A percentile compares a stretch with the other conserved stretches of the same genome.
Conservation (phyloP, 2,113 vertebrate species). For the Semnopithecus entellus region DNA sequence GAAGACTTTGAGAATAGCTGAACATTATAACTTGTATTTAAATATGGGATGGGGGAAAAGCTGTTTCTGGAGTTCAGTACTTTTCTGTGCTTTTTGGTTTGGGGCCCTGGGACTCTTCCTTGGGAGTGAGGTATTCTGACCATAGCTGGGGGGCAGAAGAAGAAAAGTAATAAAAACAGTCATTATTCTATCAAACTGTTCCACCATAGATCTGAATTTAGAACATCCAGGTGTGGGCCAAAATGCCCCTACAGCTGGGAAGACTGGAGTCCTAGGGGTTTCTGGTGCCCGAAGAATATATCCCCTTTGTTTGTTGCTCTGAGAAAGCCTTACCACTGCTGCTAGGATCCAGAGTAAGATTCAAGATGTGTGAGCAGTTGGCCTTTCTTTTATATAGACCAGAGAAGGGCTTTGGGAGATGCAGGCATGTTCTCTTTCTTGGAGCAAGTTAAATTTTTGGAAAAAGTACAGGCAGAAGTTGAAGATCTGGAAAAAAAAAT, state of each 20-base stretch:
- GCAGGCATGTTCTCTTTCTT: background rate
- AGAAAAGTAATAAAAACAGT: background rate
- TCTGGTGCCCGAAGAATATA: background rate
- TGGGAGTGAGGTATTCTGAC: background rate
- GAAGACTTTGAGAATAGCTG: background rate
- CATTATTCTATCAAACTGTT: background rate
- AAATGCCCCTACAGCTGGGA: fast-evolving
- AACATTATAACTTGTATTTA: background rate
- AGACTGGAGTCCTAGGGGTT: too few relatives aligned
- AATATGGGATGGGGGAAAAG: background rate
- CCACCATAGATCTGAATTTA: background rate
- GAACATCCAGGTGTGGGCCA: background rate
- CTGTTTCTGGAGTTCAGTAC: background rate
- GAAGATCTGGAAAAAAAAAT: background rate
- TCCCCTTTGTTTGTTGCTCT: background rate
- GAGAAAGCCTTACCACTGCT: background rate
- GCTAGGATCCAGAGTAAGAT: too few relatives aligned
- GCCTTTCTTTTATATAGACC: background rate
- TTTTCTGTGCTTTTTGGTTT: background rate
- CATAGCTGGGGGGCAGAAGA: too few relatives aligned
- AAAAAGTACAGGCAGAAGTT: background rate
- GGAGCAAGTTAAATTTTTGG: background rate
- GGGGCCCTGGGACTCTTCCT: background rate
- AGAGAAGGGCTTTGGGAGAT: background rate
- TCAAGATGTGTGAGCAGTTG: background rate